phyloP scores from a whole-genome alignment of 35 echinoderm and acorn worm genomes.

The Apostichopus japonicus region DNA sequence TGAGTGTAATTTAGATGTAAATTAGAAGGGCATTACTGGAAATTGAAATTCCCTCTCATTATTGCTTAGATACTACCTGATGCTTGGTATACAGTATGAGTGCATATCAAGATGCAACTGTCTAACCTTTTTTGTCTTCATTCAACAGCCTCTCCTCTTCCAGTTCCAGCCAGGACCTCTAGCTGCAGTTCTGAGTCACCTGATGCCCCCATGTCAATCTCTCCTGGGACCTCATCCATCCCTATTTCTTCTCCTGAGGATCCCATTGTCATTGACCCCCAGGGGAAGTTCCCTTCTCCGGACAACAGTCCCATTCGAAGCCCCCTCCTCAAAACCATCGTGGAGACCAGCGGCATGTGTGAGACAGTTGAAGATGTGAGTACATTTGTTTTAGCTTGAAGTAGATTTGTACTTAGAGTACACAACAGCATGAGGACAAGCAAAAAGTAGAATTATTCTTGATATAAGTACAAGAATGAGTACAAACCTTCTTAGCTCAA shows the following conservation, averaged over 20 bases:
- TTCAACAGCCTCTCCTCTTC: slow-evolving; percentile 82
- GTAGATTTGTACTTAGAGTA: too few species aligned
- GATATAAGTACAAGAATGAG: too few species aligned
- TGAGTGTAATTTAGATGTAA: too few species aligned
- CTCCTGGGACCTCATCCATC: slow-evolving; percentile 79
- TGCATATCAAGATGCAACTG: too few species aligned
- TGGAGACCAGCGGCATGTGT: slow-evolving; percentile 46
- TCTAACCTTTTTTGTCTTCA: too few species aligned
- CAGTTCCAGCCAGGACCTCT: slow-evolving; percentile 83
- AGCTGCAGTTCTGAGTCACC: slow-evolving; percentile 87
- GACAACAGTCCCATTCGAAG: slow-evolving; percentile 38
- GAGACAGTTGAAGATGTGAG: slow-evolving; percentile 55
- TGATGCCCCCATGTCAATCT: slow-evolving; percentile 74
- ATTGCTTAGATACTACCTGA: too few species aligned
- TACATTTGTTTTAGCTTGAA: neutral
- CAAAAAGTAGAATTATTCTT: too few species aligned
- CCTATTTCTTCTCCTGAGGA: slow-evolving; percentile 98
- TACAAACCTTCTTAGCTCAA: too few species aligned
- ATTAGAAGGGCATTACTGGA: too few species aligned
- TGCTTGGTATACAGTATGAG: too few species aligned
- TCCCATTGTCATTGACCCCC: slow-evolving; percentile 41
- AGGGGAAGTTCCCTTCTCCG: slow-evolving; percentile 2
- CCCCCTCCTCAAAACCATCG: slow-evolving; percentile 39
- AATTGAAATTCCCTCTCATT: too few species aligned
- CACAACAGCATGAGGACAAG: too few species aligned